Percentiles rank a stretch among this genome's conserved stretches.
phyloP scores from a whole-genome alignment of 2,888 invertebrate species.

The Ferrisia virgata region DNA sequence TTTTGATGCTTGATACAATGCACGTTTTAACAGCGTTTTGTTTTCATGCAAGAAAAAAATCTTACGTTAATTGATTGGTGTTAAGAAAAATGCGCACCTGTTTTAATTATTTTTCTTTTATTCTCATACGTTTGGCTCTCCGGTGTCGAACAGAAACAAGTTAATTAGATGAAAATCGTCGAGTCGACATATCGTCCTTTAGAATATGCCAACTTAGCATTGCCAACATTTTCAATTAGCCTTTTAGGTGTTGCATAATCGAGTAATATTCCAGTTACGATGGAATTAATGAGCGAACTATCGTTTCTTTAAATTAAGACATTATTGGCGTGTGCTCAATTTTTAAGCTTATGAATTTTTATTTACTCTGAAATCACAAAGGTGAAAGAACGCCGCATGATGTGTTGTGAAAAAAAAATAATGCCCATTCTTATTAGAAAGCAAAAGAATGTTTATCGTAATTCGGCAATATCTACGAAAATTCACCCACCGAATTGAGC shows the following conservation, averaged over 20 bases:
- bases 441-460: no score
- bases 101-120: background rate
- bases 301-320: background rate
- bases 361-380: background rate
- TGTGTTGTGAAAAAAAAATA: background rate
- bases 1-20: conserved; percentile 20
- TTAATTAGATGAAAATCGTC: conserved; percentile 11
- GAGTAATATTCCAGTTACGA: conserved; percentile 9
- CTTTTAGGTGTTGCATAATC: conserved; percentile 9
- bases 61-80: background rate
- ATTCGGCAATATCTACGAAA: no score
- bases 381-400: background rate
- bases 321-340: background rate
- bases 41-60: background rate
- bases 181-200: background rate
- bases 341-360: background rate
- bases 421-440: no score
- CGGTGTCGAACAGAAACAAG: background rate
- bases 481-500: no score
- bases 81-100: conserved; percentile 21
- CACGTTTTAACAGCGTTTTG: conserved; percentile 18
- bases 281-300: background rate
- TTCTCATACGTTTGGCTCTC: background rate
- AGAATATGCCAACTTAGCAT: background rate
- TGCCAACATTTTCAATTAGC: conserved; percentile 24